phyloP scores from a whole-genome alignment of 2,888 invertebrate species.

The Eupithecia exiguata region DNA sequence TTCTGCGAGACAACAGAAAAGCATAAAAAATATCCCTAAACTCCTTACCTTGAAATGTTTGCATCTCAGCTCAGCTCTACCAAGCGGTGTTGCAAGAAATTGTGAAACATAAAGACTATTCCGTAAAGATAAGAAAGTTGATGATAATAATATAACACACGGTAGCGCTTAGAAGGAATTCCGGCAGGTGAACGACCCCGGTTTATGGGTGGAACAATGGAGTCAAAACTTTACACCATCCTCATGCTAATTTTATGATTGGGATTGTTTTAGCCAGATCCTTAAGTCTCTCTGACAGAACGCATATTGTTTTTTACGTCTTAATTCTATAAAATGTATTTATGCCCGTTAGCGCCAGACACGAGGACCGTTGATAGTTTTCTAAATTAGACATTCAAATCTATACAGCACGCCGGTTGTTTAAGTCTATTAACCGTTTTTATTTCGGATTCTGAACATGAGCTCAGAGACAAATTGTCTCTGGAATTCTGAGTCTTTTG shows the following conservation, averaged over 20 bases:
- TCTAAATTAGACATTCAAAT: slow-evolving; percentile 55
- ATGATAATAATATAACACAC: slow-evolving; percentile 50
- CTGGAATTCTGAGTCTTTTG: slow-evolving; percentile 36
- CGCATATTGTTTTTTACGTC: not conserved
- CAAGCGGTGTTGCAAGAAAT: slow-evolving; percentile 46
- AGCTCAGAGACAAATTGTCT: slow-evolving; percentile 36
- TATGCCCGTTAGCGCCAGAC: slow-evolving; percentile 33
- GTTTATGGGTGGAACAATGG: slow-evolving; percentile 52
- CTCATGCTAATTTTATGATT: slow-evolving; percentile 11
- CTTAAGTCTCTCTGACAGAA: not conserved
- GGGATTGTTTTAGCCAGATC: slow-evolving; percentile 1
- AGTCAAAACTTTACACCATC: slow-evolving; percentile 48
- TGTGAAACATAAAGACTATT: slow-evolving; percentile 46
- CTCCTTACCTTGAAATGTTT: not conserved
- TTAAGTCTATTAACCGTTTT: slow-evolving; percentile 48
- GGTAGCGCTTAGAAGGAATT: slow-evolving; percentile 50
- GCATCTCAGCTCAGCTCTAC: slow-evolving; percentile 10
- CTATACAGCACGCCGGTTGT: slow-evolving; percentile 42
- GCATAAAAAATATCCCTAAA: slow-evolving; percentile 13
- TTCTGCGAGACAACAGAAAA: not conserved
- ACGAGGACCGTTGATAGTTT: slow-evolving; percentile 49
- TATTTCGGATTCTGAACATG: slow-evolving; percentile 51
- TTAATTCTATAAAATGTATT: not conserved
- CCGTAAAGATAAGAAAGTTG: slow-evolving; percentile 55
- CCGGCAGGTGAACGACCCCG: slow-evolving; percentile 60